phyloP scores from a whole-genome alignment of 64 coral and sea anemone genomes.

The Montipora foliosa region DNA sequence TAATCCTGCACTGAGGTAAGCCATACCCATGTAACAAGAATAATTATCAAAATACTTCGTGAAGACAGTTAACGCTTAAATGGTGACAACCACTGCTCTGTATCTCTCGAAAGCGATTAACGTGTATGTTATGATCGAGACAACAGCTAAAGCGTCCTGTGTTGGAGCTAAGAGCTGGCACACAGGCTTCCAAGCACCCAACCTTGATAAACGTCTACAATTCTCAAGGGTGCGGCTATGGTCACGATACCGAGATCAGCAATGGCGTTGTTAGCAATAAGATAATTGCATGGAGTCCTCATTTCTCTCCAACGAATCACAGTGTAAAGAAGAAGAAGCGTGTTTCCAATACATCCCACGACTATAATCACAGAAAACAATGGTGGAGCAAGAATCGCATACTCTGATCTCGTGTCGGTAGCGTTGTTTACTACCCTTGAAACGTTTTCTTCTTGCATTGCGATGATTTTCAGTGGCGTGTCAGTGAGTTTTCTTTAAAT shows the following conservation, averaged over 20 bases:
- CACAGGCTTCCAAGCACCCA: constrained; percentile 74
- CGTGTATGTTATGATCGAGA: constrained; percentile 82
- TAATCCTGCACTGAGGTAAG: constrained; percentile 66
- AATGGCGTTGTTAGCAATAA: constrained; percentile 82
- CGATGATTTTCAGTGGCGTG: not conserved
- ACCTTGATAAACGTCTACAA: constrained; percentile 49
- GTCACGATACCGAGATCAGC: constrained; percentile 76
- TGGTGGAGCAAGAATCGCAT: constrained; percentile 4
- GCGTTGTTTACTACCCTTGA: not conserved
- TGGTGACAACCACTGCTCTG: constrained; percentile 80
- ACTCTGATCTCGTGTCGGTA: not conserved
- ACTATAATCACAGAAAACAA: constrained; percentile 69
- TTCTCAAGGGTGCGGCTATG: constrained; percentile 64
- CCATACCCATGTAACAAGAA: constrained; percentile 51
- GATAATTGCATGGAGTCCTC: constrained; percentile 85
- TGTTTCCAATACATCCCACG: constrained; percentile 61
- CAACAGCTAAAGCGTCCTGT: constrained; percentile 79
- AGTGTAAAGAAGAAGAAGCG: constrained; percentile 71
- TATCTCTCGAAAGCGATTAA: constrained; percentile 80
- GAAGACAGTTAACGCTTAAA: constrained; percentile 74
- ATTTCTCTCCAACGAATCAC: constrained; percentile 79
- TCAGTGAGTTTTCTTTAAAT: not conserved
- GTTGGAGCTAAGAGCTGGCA: constrained; percentile 69
- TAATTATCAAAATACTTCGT: constrained; percentile 48
- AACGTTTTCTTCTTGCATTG: constrained; percentile 8